These are phyloP conservation scores for Aplodontia rufa DNA, from an alignment of 2,113 vertebrate genomes.

Conservation along the genomic window DNA sequence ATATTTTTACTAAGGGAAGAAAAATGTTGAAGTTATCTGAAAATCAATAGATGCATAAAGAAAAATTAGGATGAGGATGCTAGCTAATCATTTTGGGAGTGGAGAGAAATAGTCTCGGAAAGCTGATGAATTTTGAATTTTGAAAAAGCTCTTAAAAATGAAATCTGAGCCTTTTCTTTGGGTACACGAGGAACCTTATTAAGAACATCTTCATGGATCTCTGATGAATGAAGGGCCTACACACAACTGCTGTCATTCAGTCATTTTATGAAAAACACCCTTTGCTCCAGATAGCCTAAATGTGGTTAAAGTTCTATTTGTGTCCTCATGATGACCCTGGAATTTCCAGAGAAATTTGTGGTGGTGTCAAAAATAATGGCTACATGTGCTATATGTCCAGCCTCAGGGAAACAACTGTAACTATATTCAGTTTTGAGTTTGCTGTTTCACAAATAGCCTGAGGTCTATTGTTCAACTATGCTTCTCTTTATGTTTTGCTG, in stretches of 20 bases:
- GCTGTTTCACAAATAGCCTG: background rate
- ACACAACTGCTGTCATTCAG: background rate
- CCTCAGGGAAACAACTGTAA: constrained; percentile 16
- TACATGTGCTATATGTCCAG: constrained; percentile 15
- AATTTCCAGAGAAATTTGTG: background rate
- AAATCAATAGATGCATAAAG: background rate
- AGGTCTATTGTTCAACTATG: background rate
- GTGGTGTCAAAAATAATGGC: constrained; percentile 41
- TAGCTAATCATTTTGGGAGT: background rate
- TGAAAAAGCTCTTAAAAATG: background rate
- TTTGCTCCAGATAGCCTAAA: background rate
- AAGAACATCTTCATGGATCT: background rate
- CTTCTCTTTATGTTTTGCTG: constrained; percentile 12
- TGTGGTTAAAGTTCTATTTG: background rate
- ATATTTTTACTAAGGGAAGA: background rate
- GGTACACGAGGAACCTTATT: background rate
- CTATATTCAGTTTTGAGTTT: constrained; percentile 46
- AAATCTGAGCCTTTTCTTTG: background rate
- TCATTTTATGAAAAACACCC: background rate
- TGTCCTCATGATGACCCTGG: constrained; percentile 30
- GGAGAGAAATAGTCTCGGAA: background rate
- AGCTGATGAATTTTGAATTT: background rate
- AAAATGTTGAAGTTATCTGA: background rate
- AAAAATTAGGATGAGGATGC: background rate
- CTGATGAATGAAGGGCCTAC: background rate